phyloP scores from a whole-genome alignment of 2,888 invertebrate genomes.

The Catocala sponsa region DNA sequence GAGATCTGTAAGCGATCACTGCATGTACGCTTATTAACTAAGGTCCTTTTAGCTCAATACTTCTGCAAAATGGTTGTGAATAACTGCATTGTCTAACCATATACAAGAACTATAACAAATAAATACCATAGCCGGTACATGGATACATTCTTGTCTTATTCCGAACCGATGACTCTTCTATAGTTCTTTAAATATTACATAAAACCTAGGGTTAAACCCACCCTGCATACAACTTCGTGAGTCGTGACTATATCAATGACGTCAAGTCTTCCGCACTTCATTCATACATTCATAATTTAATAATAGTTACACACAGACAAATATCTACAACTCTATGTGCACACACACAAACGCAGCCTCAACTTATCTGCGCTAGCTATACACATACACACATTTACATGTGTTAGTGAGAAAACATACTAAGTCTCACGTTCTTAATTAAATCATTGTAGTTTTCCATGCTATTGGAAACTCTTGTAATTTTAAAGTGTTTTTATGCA shows the following conservation, averaged over 20 bases:
- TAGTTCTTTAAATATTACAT: constrained; percentile 15
- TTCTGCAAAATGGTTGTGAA: no score
- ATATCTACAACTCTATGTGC: constrained; percentile 2
- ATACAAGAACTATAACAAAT: no score
- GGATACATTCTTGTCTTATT: no score
- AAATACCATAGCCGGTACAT: no score
- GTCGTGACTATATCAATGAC: constrained; percentile 51
- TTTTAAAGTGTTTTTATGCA: neutral
- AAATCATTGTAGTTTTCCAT: constrained; percentile 9
- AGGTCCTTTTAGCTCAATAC: no score
- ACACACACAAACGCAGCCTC: constrained; percentile 6
- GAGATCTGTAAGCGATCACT: no score
- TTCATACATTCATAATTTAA: constrained; percentile 52
- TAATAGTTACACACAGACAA: constrained; percentile 18
- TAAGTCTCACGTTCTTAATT: constrained; percentile 37
- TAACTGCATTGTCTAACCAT: no score
- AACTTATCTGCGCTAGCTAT: neutral
- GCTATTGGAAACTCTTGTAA: neutral
- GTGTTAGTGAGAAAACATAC: constrained; percentile 33
- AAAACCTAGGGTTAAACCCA: constrained; percentile 34
- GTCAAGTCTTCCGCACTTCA: constrained; percentile 62
- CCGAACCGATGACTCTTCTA: no score
- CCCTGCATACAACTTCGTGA: constrained; percentile 31
- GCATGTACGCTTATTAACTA: no score
- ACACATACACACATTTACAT: constrained; percentile 11